phyloP scores from a whole-genome alignment of 2,888 invertebrate species.

The Lutraria lutraria region DNA sequence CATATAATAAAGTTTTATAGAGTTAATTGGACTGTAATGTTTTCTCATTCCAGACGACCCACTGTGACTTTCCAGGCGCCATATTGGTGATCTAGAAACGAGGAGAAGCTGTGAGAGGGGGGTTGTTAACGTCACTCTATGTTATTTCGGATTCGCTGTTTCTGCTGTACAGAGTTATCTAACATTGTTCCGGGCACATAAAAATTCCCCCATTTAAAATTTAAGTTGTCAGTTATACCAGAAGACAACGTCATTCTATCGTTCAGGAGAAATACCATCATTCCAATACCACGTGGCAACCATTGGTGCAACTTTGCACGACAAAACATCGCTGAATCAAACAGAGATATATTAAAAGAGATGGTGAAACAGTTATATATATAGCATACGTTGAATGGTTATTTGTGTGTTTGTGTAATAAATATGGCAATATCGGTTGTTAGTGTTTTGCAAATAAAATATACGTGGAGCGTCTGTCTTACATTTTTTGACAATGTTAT shows the following conservation, averaged over 20 bases:
- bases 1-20: too few species aligned
- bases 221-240: background rate
- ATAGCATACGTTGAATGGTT: slow-evolving; percentile 20
- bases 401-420: slow-evolving; percentile 21
- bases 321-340: background rate
- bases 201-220: slow-evolving; percentile 38
- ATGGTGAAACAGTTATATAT: slow-evolving; percentile 20
- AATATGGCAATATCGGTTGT: slow-evolving; percentile 49
- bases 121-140: slow-evolving; percentile 35
- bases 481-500: background rate
- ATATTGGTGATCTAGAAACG: slow-evolving; percentile 62
- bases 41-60: slow-evolving; percentile 61
- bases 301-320: slow-evolving; percentile 13
- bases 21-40: background rate
- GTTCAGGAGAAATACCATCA: background rate
- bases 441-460: slow-evolving; percentile 56
- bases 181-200: slow-evolving; percentile 51
- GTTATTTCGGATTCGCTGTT: slow-evolving; percentile 43
- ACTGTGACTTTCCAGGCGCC: slow-evolving; percentile 68
- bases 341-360: slow-evolving; percentile 11
- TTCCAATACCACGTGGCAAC: slow-evolving; percentile 27
- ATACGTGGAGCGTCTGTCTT: slow-evolving; percentile 39
- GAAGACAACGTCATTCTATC: background rate
- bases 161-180: slow-evolving; percentile 53
- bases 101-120: background rate